Base-by-base conservation (phyloP, 2,113 vertebrate species). In the Rhinolophus sinicus region DNA sequence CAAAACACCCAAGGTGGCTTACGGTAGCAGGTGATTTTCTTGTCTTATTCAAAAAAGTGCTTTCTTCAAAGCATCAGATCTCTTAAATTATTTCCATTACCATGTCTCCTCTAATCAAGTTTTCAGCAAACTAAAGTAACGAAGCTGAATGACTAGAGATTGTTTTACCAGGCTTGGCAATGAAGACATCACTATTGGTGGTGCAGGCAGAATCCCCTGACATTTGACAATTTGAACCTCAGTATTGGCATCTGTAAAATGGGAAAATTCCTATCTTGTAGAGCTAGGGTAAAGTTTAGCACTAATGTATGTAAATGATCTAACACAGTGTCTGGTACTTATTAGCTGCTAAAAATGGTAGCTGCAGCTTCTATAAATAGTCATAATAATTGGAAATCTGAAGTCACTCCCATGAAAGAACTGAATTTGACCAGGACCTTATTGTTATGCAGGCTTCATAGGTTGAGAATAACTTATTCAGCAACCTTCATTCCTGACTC, bases 61-160 rank as follows among this genome's bases (percentile, higher is more conserved):
- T 70, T 90, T 78, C 65, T 90, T 88, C 38, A 77, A 92, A 77
- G 89, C 28, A 40, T 44, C 33, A 26, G 50, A 14, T 65, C 18
- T 86, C 28, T 84, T 80, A 69, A 87, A 56, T 58, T 65, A 94
- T 82, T 72, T 88, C 77, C 60, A 54, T 82, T 47, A 73, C n/a
- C 35, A 30, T 18, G 24, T 69, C 67, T 47, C 30, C 58, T 81
- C 92, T 54, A 58, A 80, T 56, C 28, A 22, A 90, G 35, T 44
- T 38, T 40, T 75, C 70, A 50, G 38, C 72, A 88, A 81, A 88
- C 72, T 28, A n/a, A 73, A 81, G 67, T 38, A 44, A 84, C 44
- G 62, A 94, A 83, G 69, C 73, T 58, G 28, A 85, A 83, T 6
- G 44, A 33, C 69, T 24, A 21, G 52, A 60, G 65, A 58, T 56